Evolutionary conservation across 2,113 vertebrate species (phyloP), one percentile per base, ranked within the genome.

Genomic region (Nothobranchius kuhntae): DNA sequence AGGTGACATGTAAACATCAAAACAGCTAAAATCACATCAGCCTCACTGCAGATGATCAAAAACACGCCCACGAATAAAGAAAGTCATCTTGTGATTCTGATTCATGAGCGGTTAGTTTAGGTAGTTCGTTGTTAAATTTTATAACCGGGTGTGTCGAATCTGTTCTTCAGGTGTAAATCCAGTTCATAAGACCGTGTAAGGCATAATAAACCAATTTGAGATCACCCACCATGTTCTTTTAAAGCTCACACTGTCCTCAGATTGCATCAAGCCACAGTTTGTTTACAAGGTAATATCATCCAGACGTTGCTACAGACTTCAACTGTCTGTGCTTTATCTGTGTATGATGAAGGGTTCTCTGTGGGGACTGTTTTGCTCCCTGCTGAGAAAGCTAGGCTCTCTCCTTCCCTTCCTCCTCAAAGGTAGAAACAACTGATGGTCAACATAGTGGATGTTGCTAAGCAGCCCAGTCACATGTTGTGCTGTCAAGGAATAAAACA

Each of bases 1-100:
- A 75, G 61, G 3, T 79, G 78, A 78, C 54, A 53, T 30, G 30
- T 9, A 46, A n/a, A 3, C 35, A 56, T 48, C 1, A 48, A 15
- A 9, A 24, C 50, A 64, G 54, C 12, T 54, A 51, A 38, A 17
- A 52, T 45, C 42, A n/a, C n/a, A 14, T 15, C 24, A 4, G 57
- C 30, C 30, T 30, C 4, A 30, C 4, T 30, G 30, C 30, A 30
- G 4, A 30, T 11, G 7, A 26, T 2, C 21, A 11, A 7, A 46
- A 26, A 48, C 15, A 7, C 48, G 17, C 46, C 40, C 48, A 30
- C 4, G 48, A 38, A 53, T 80, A 68, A 35, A 62, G 13, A 10
- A 67, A 66, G 1, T 14, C 0, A 11, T 52, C 84, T 73, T 64
- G 65, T 87, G 83, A 86, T 63, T 14, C 10, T 66, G 62, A 84